Percentiles rank a stretch among this genome's conserved stretches.
Evolutionary conservation across 2,888 invertebrate species (phyloP).

Genomic region (Cerastis leucographa): DNA sequence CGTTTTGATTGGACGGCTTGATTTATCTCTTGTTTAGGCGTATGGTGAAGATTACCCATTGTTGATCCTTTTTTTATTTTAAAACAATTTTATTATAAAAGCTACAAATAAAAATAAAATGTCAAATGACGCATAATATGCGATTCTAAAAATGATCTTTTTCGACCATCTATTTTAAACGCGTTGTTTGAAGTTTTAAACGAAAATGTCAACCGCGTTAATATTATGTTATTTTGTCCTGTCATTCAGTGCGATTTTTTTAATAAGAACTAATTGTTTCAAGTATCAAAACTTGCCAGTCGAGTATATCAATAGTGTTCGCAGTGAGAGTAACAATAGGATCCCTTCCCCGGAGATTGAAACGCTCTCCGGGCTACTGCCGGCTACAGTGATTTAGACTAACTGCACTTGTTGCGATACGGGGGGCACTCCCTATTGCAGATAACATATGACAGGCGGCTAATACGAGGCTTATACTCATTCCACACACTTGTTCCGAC

Average conservation of each 20-base stretch:
- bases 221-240: not conserved
- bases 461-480: constrained; percentile 82
- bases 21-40: constrained; percentile 88
- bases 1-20: constrained; percentile 89
- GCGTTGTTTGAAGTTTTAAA: constrained; percentile 15
- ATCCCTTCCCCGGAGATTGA: constrained; percentile 82
- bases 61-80: constrained; percentile 80
- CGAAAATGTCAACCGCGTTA: not conserved
- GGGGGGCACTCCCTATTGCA: constrained; percentile 70
- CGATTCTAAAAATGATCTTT: not conserved
- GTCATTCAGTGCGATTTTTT: not conserved
- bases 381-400: constrained; percentile 86
- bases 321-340: constrained; percentile 77
- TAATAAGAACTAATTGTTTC: not conserved
- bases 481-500: constrained; percentile 75
- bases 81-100: constrained; percentile 10
- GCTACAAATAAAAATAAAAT: constrained; percentile 15
- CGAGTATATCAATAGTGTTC: constrained; percentile 59
- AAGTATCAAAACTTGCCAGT: constrained; percentile 79
- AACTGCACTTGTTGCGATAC: constrained; percentile 86
- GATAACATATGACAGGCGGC: constrained; percentile 83
- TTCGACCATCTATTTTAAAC: not conserved
- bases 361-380: constrained; percentile 81
- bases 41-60: constrained; percentile 71
- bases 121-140: not conserved